These are phyloP conservation scores for Patella depressa DNA, from an alignment of 2,888 invertebrate species.

Conservation along the genomic window DNA sequence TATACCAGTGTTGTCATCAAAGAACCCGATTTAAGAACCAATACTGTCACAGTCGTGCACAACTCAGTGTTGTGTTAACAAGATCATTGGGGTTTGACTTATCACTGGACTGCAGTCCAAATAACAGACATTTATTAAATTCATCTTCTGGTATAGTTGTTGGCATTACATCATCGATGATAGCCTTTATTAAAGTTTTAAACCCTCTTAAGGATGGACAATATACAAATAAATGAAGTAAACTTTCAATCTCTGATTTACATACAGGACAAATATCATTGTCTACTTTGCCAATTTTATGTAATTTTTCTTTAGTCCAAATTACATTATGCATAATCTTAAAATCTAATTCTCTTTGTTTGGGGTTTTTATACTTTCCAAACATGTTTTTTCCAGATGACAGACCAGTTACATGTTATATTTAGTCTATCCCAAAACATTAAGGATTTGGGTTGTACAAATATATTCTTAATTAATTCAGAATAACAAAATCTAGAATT, in stretches of 20 bases:
- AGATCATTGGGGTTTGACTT: not conserved
- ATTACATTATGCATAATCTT: constrained; percentile 1
- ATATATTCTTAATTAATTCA: not conserved
- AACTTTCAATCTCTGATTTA: not conserved
- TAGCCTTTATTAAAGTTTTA: not conserved
- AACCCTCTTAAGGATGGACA: not conserved
- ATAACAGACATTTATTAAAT: not conserved
- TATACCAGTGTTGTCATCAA: no score
- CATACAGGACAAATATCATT: constrained; percentile 5
- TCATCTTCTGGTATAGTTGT: constrained; percentile 5
- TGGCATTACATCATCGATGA: not conserved
- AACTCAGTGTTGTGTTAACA: not conserved
- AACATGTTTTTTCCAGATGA: not conserved
- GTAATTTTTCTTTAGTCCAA: not conserved
- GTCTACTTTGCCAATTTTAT: not conserved
- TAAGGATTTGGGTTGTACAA: not conserved
- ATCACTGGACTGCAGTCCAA: not conserved
- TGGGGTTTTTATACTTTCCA: not conserved
- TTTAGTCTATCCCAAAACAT: not conserved
- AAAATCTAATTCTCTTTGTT: not conserved
- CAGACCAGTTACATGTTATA: not conserved
- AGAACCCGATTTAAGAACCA: no score
- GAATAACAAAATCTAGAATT: not conserved
- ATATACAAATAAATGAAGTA: not conserved
- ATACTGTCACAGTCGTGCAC: no score